Conservation (phyloP, 2,113 vertebrate species). For the Tetrao urogallus region DNA sequence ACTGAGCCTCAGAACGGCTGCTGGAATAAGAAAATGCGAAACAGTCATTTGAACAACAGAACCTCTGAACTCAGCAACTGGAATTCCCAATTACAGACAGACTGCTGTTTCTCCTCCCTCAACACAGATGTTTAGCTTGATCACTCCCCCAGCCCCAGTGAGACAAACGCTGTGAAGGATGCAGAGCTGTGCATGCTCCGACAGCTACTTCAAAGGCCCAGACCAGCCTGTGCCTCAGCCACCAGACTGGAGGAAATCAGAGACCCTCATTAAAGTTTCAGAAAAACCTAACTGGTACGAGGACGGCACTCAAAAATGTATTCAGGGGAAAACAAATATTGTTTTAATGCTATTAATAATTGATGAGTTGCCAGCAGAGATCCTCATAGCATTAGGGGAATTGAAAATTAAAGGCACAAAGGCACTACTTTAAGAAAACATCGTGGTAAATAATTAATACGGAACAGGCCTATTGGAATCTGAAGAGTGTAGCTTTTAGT, state of each 20-base stretch:
- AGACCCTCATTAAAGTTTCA: slow-evolving; percentile 52
- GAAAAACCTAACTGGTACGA: slow-evolving; percentile 46
- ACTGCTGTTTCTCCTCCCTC: slow-evolving; percentile 20
- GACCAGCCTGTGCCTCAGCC: not conserved
- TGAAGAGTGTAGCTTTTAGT: slow-evolving; percentile 16
- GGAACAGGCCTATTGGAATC: slow-evolving; percentile 17
- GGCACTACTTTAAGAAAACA: slow-evolving; percentile 73
- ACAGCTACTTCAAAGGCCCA: slow-evolving; percentile 30
- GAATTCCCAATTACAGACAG: slow-evolving; percentile 8
- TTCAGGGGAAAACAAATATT: slow-evolving; percentile 80
- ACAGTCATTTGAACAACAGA: not conserved
- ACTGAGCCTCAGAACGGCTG: not conserved
- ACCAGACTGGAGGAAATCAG: slow-evolving; percentile 32
- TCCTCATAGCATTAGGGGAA: slow-evolving; percentile 73
- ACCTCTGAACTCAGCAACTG: slow-evolving; percentile 43
- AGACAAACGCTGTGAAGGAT: not conserved
- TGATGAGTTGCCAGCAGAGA: slow-evolving; percentile 75
- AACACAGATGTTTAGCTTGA: slow-evolving; percentile 16
- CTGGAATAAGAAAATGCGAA: slow-evolving; percentile 4
- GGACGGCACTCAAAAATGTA: slow-evolving; percentile 60
- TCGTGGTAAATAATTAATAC: slow-evolving; percentile 76
- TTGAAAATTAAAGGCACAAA: slow-evolving; percentile 80
- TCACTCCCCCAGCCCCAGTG: not conserved
- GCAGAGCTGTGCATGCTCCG: not conserved
- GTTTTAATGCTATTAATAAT: slow-evolving; percentile 82